phyloP scores from a whole-genome alignment of 2,888 invertebrate genomes.

The Eupithecia exiguata region DNA sequence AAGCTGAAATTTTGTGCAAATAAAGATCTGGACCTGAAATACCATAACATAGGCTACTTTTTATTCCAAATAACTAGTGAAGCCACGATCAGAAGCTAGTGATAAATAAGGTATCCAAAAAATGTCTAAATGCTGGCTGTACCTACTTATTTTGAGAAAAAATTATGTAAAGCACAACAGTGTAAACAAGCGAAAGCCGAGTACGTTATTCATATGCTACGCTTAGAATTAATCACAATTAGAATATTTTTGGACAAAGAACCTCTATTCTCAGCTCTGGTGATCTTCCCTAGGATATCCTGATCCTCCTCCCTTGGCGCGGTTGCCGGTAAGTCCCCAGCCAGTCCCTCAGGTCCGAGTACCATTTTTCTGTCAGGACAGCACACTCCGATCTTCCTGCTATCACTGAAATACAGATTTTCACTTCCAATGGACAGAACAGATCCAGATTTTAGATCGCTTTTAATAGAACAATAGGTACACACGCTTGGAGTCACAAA shows the following conservation, averaged over 20 bases:
- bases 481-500: not conserved
- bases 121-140: not conserved
- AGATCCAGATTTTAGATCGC: too few species aligned
- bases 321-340: conserved; percentile 79
- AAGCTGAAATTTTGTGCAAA: too few species aligned
- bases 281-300: conserved; percentile 69
- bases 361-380: conserved; percentile 85
- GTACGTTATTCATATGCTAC: not conserved
- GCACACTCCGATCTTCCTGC: conserved; percentile 87
- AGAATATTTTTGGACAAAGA: not conserved
- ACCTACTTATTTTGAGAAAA: too few species aligned
- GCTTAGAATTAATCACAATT: not conserved
- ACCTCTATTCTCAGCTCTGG: conserved; percentile 74
- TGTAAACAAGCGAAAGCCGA: not conserved
- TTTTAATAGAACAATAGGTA: not conserved
- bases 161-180: not conserved
- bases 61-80: too few species aligned
- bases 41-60: too few species aligned
- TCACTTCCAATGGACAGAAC: not conserved
- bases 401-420: conserved; percentile 22
- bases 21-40: too few species aligned
- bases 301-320: conserved; percentile 77
- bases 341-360: conserved; percentile 74
- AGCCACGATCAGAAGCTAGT: not conserved
- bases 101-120: not conserved